A percentile compares a stretch with the other conserved stretches of the same genome.
phyloP scores from a whole-genome alignment of 2,888 invertebrate genomes.

The Zaprionus bogoriensis region DNA sequence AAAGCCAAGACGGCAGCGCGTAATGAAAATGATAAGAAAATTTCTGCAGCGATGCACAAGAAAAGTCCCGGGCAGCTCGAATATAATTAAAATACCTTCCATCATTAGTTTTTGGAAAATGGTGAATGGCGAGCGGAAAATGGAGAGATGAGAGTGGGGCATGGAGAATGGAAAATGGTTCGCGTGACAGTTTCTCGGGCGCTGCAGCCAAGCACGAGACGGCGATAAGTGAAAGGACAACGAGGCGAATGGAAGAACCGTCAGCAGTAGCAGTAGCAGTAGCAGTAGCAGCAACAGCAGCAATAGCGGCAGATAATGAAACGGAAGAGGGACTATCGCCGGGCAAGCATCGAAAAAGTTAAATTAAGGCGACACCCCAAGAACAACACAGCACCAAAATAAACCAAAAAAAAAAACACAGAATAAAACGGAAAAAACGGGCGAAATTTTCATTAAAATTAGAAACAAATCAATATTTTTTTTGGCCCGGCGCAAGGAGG shows the following conservation, averaged over 20 bases:
- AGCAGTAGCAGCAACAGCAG: slow-evolving; percentile 14
- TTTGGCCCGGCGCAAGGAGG: slow-evolving; percentile 8
- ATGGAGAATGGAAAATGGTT: slow-evolving; percentile 63
- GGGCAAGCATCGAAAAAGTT: slow-evolving; percentile 72
- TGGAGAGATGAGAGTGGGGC: not conserved
- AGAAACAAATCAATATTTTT: slow-evolving; percentile 79
- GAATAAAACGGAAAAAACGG: slow-evolving; percentile 42
- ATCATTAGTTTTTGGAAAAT: slow-evolving; percentile 71
- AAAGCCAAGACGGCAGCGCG: slow-evolving; percentile 68
- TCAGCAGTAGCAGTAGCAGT: slow-evolving; percentile 1
- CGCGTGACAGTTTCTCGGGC: slow-evolving; percentile 69
- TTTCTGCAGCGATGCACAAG: slow-evolving; percentile 77
- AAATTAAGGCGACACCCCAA: slow-evolving; percentile 62
- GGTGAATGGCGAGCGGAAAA: slow-evolving; percentile 6
- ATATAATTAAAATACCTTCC: slow-evolving; percentile 81
- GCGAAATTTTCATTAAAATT: slow-evolving; percentile 73
- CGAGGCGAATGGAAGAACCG: slow-evolving; percentile 16
- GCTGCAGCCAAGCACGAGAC: slow-evolving; percentile 75
- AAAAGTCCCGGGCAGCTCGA: slow-evolving; percentile 35
- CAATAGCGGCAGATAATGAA: slow-evolving; percentile 9
- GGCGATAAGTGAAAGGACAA: slow-evolving; percentile 72
- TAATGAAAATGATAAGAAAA: slow-evolving; percentile 79
- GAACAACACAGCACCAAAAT: too few species aligned
- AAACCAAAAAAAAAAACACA: not conserved
- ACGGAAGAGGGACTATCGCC: slow-evolving; percentile 57